Evolutionary conservation across 1,140 invertebrate species (phyloP).

Genomic region (Drosophila equinoxialis): DNA sequence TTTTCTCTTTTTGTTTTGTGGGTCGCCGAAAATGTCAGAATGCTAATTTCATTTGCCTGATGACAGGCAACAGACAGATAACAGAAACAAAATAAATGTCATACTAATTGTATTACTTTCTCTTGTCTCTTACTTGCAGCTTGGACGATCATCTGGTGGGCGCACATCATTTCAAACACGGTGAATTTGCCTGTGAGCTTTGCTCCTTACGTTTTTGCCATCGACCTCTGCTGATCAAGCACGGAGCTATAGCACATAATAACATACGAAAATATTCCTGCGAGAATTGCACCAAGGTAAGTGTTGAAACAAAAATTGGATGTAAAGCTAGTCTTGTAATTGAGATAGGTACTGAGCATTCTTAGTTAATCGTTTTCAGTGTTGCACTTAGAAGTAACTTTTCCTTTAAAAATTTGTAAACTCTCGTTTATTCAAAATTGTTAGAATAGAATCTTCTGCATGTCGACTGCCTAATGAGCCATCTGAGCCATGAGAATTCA

Average conservation of each 20-base stretch:
- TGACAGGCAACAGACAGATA: slow-evolving; percentile 57
- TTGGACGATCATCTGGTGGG: slow-evolving; percentile 91
- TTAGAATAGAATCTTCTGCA: no score
- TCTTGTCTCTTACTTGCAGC: slow-evolving; percentile 84
- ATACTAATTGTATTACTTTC: slow-evolving; percentile 17
- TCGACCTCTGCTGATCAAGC: slow-evolving; percentile 91
- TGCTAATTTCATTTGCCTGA: slow-evolving; percentile 72
- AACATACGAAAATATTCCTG: slow-evolving; percentile 93
- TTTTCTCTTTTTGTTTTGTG: neutral
- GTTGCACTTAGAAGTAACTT: no score
- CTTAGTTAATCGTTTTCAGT: no score
- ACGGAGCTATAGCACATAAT: slow-evolving; percentile 91
- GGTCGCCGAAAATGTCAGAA: slow-evolving; percentile 37
- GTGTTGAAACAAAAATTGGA: slow-evolving; percentile 15
- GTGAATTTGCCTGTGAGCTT: slow-evolving; percentile 92
- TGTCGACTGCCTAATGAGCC: neutral
- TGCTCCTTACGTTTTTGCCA: slow-evolving; percentile 93
- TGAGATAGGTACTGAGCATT: no score
- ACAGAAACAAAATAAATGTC: slow-evolving; percentile 2
- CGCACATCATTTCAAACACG: slow-evolving; percentile 89
- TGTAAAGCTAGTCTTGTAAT: no score
- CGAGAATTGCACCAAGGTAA: slow-evolving; percentile 96
- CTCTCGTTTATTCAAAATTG: no score
- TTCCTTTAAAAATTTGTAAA: no score
- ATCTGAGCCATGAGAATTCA: neutral